Conservation (phyloP, 2,797 vertebrate species). For the Aldrovandia affinis region DNA sequence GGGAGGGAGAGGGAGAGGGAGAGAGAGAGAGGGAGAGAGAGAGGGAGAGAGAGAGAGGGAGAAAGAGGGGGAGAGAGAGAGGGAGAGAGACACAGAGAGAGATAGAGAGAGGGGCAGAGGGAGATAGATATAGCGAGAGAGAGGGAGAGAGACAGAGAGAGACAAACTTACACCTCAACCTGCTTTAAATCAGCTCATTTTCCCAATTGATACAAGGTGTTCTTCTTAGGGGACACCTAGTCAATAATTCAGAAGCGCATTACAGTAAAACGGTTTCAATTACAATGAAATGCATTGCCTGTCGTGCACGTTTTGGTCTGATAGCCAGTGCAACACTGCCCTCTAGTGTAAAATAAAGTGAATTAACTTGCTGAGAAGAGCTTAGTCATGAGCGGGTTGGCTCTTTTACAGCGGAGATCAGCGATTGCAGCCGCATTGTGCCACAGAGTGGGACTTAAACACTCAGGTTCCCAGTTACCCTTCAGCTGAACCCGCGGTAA, state of each 20-base stretch:
- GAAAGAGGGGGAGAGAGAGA: too few relatives aligned
- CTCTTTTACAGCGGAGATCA: constrained; percentile 23
- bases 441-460: too few relatives aligned
- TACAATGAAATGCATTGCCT: neutral
- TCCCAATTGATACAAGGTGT: neutral
- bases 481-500: too few relatives aligned
- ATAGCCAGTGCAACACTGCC: constrained; percentile 32
- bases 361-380: neutral
- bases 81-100: too few relatives aligned
- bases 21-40: too few relatives aligned
- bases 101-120: too few relatives aligned
- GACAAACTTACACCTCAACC: neutral
- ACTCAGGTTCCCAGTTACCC: too few relatives aligned
- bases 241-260: neutral
- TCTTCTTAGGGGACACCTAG: neutral
- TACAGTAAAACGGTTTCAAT: neutral
- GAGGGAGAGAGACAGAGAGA: too few relatives aligned
- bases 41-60: too few relatives aligned
- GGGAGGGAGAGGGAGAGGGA: too few relatives aligned
- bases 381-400: neutral
- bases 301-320: neutral
- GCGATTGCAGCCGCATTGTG: neutral
- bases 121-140: too few relatives aligned
- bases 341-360: constrained; percentile 33
- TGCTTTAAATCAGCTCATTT: neutral